phyloP scores from a whole-genome alignment of 2,888 invertebrate species.

The Teleiodes luculella region DNA sequence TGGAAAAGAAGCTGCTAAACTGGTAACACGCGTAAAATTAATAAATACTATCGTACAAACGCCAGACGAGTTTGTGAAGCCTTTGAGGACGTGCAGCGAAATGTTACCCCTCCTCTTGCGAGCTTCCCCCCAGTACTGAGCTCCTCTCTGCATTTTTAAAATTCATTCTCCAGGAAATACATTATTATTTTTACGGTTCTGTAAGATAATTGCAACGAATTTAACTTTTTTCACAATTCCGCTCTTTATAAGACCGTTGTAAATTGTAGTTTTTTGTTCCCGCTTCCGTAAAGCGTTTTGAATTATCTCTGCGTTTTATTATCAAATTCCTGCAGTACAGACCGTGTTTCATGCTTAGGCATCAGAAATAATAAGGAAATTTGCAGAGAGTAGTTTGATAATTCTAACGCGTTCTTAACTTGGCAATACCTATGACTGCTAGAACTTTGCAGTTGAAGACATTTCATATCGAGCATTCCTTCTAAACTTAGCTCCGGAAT shows the following conservation, averaged over 20 bases:
- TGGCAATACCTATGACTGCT: background rate
- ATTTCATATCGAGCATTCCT: slow-evolving; percentile 44
- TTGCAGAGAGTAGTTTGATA: too few relatives aligned
- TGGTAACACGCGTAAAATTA: slow-evolving; percentile 34
- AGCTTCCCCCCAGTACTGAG: slow-evolving; percentile 36
- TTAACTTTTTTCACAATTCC: slow-evolving; percentile 24
- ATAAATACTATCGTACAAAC: slow-evolving; percentile 43
- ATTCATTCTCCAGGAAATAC: slow-evolving; percentile 37
- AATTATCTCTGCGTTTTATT: slow-evolving; percentile 12
- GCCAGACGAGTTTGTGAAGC: slow-evolving; percentile 34
- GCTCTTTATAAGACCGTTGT: slow-evolving; percentile 9
- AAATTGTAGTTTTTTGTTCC: slow-evolving; percentile 13
- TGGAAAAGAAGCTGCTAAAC: background rate
- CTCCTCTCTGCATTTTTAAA: slow-evolving; percentile 41
- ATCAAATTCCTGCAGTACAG: background rate
- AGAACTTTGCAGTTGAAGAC: slow-evolving; percentile 10
- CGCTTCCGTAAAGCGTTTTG: slow-evolving; percentile 13
- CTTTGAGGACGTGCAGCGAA: slow-evolving; percentile 44
- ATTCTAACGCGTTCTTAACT: background rate
- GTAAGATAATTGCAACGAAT: slow-evolving; percentile 35
- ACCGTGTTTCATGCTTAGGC: background rate
- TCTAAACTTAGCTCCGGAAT: slow-evolving; percentile 42
- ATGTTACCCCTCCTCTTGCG: slow-evolving; percentile 37
- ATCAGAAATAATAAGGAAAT: background rate
- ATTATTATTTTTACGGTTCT: slow-evolving; percentile 40